A percentile compares a stretch with the other conserved stretches of the same genome.
These are phyloP conservation scores for Enhydra lutris DNA, from an alignment of 2,113 vertebrate genomes.

Conservation along the genomic window DNA sequence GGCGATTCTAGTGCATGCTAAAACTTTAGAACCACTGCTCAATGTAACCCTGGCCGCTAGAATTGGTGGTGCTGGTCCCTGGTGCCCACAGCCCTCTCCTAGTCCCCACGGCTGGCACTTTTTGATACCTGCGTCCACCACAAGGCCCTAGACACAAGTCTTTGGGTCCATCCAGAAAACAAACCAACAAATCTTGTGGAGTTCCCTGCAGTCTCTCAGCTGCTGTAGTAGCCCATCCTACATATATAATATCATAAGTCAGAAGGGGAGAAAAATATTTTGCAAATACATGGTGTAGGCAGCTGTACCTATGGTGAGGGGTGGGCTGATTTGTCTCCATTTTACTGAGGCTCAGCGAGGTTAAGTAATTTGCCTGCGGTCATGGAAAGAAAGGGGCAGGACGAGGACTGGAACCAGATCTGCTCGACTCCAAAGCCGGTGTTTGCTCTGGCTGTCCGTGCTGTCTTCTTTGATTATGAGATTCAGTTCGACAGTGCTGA, in stretches of 20 bases:
- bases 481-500: neutral
- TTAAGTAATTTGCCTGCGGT: neutral
- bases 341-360: neutral
- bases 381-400: neutral
- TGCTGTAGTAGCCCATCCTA: too few species aligned
- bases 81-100: neutral
- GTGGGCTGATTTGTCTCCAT: neutral
- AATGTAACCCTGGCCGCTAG: neutral
- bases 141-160: neutral
- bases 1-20: neutral
- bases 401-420: neutral
- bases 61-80: too few species aligned
- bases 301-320: too few species aligned
- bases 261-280: neutral
- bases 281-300: neutral
- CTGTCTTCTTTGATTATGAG: neutral
- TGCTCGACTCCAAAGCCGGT: neutral
- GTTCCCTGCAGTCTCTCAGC: neutral
- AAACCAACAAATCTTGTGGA: neutral
- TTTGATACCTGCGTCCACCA: neutral
- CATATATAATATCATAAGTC: neutral
- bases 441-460: neutral
- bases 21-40: neutral
- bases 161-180: neutral
- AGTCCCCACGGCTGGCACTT: neutral